Conservation (phyloP, 2,888 invertebrate genomes). For the Drosophila paramelanica region DNA sequence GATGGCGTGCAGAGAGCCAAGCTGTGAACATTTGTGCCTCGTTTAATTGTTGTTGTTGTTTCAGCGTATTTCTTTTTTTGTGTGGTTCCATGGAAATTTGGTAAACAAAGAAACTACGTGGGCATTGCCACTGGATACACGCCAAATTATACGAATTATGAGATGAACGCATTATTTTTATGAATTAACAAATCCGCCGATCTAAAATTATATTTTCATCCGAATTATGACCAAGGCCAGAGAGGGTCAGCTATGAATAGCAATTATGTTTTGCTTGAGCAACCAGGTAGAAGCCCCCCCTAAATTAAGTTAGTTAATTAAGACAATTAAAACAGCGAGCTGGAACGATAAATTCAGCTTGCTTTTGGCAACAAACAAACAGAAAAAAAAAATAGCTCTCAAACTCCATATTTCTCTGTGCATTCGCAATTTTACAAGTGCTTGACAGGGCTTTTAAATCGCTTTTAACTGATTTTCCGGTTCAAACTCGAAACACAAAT, state of each 20-base stretch:
- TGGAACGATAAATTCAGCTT: not conserved
- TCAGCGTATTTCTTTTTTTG: conserved; percentile 38
- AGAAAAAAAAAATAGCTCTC: too few species aligned
- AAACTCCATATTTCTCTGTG: conserved; percentile 25
- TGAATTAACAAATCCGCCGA: conserved; percentile 1
- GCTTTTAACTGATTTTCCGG: conserved; percentile 71
- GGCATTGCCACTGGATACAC: conserved; percentile 14
- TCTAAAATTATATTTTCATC: conserved; percentile 5
- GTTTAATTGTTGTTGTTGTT: conserved; percentile 59
- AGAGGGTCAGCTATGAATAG: conserved; percentile 8
- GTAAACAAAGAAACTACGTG: conserved; percentile 9
- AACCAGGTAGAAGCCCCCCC: not conserved
- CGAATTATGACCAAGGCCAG: not conserved
- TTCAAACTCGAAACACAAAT: conserved; percentile 46
- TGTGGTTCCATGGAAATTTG: conserved; percentile 28
- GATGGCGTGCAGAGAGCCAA: conserved; percentile 24
- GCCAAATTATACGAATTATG: conserved; percentile 31
- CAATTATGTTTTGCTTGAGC: not conserved
- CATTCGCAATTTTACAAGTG: conserved; percentile 42
- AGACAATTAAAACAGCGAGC: conserved; percentile 7
- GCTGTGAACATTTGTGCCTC: conserved; percentile 62
- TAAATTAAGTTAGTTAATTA: conserved; percentile 12
- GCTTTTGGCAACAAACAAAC: not conserved
- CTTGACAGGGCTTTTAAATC: conserved; percentile 57
- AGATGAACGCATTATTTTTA: conserved; percentile 11